Conservation (phyloP, 2,888 invertebrate genomes). For the Caradrina kadenii region DNA sequence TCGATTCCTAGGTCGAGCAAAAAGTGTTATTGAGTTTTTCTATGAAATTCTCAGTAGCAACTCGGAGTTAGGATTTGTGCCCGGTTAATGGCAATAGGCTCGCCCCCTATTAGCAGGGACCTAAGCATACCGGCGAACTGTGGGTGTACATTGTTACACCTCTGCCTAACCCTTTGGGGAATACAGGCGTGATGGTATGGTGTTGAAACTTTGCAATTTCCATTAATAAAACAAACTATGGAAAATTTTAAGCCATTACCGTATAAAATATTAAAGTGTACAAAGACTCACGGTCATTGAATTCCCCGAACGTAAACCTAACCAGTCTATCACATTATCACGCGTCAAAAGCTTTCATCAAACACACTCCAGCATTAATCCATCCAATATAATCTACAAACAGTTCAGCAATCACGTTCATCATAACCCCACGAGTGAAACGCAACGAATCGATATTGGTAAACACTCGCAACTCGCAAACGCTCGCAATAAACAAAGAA, state of each 20-base stretch:
- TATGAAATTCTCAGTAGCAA: too few species aligned
- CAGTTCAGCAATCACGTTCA: conserved; percentile 61
- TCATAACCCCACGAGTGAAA: conserved; percentile 67
- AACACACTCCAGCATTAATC: conserved; percentile 50
- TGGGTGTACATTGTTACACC: too few species aligned
- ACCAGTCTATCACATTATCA: conserved; percentile 8
- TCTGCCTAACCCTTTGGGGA: too few species aligned
- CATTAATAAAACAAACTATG: conserved; percentile 13
- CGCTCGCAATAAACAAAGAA: conserved; percentile 73
- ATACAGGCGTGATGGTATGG: too few species aligned
- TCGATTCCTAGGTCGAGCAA: too few species aligned
- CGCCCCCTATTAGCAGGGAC: too few species aligned
- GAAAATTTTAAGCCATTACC: conserved; percentile 10
- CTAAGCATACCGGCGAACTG: too few species aligned
- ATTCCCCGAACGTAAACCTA: conserved; percentile 12
- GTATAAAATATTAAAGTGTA: conserved; percentile 10
- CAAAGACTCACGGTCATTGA: conserved; percentile 3
- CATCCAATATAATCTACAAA: conserved; percentile 67
- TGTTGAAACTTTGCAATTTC: conserved; percentile 18
- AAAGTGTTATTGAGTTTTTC: too few species aligned
- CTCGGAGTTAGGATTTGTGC: too few species aligned
- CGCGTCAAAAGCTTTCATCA: conserved; percentile 21
- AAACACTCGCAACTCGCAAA: conserved; percentile 27
- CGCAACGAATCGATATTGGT: conserved; percentile 72
- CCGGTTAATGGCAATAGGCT: too few species aligned